A percentile compares a stretch with the other conserved stretches of the same genome.
Evolutionary conservation across 2,113 vertebrate species (phyloP).

Genomic region (Rhinolophus ferrumequinum): DNA sequence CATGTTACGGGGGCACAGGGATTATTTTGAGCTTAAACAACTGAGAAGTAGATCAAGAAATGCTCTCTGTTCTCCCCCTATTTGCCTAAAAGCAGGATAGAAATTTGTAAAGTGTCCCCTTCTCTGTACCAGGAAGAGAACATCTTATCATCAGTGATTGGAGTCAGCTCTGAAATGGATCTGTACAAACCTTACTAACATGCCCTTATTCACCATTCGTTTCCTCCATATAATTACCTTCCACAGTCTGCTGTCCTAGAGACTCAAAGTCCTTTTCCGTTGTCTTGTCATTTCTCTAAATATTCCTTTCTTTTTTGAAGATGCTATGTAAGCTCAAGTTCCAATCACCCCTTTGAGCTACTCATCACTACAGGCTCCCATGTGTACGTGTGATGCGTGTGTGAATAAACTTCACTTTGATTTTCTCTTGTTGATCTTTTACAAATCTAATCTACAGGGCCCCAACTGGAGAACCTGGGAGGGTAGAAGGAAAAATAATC

Average conservation of each 20-base stretch:
- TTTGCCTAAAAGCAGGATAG: neutral
- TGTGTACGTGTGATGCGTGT: neutral
- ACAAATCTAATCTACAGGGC: neutral
- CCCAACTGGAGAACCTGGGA: neutral
- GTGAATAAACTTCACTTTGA: neutral
- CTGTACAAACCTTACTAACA: neutral
- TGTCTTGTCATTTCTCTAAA: neutral
- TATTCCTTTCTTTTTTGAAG: neutral
- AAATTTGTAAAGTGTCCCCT: neutral
- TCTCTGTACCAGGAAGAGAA: neutral
- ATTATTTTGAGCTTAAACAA: neutral
- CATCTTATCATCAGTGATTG: neutral
- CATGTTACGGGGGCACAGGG: neutral
- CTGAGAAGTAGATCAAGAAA: neutral
- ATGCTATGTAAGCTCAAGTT: neutral
- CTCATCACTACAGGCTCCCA: neutral
- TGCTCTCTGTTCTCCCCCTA: neutral
- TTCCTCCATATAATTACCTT: neutral
- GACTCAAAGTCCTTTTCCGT: neutral
- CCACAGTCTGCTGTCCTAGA: neutral
- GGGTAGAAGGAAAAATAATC: neutral
- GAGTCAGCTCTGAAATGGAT: neutral
- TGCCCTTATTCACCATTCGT: neutral
- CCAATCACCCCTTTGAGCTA: neutral
- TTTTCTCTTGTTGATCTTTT: neutral